These are phyloP conservation scores for Harmothoe impar DNA, from an alignment of 2,888 invertebrate genomes.

Conservation along the genomic window DNA sequence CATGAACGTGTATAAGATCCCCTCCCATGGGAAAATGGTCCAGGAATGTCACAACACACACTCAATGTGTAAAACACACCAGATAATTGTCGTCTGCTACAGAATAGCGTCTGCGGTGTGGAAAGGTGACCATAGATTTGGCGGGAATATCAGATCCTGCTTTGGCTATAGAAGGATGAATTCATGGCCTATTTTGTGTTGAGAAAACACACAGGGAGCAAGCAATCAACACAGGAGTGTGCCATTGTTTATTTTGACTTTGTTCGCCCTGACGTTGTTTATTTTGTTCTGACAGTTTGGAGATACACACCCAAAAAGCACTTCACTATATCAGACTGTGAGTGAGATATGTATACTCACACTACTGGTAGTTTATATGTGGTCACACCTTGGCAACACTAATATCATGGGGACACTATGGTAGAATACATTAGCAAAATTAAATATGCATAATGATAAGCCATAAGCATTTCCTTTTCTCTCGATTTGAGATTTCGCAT, in stretches of 20 bases:
- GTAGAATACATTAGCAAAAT: too few species aligned
- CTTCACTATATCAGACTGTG: background rate
- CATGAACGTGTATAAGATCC: too few species aligned
- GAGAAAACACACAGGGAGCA: background rate
- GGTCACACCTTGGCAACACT: too few species aligned
- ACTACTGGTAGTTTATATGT: background rate
- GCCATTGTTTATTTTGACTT: constrained; percentile 22
- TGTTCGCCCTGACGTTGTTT: background rate
- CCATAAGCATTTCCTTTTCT: too few species aligned
- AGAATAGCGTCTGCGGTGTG: too few species aligned
- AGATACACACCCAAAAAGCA: background rate
- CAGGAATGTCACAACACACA: too few species aligned
- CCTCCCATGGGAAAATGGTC: too few species aligned
- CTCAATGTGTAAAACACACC: too few species aligned
- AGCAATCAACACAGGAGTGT: background rate
- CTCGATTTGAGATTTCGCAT: too few species aligned
- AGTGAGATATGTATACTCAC: background rate
- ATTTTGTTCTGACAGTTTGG: constrained; percentile 15
- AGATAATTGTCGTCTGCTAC: too few species aligned
- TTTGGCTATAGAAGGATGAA: background rate
- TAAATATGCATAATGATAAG: too few species aligned
- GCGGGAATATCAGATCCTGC: background rate
- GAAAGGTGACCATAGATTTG: background rate
- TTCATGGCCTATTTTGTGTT: background rate
- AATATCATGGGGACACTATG: too few species aligned